Base-by-base conservation (phyloP, 2,113 vertebrate species). In the Leptodactylus fuscus region DNA sequence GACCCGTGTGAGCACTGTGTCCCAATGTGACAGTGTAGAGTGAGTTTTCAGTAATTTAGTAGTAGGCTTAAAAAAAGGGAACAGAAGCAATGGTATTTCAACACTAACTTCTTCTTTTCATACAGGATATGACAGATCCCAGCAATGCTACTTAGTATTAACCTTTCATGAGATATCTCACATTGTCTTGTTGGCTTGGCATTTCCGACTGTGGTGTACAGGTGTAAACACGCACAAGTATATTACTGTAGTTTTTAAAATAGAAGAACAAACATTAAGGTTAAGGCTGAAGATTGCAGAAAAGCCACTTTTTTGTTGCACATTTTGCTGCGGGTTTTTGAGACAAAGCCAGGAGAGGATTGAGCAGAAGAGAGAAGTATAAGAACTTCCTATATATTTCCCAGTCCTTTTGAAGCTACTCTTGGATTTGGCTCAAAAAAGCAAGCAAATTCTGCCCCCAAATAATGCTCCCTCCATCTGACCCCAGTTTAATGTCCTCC, bases 51-150 rank as follows among this genome's bases (percentile, higher is more conserved):
- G n/a, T 74, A 12, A 48, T 46, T 46, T 1, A 29, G 24, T 27
- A 49, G 4, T 18, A 29, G 44, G 0, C 13, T 48, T 22, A 24
- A 73, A 24, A 71, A 73, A 73, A 24, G 70, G 38, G 46, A 73
- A 38, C 38, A 70, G 67, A 38, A 70, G 22, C 67, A 13, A 4
- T 46, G 38, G 36, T 24, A 46, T 73, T 46, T 73, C 70, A 73
- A 46, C 70, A 73, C 36, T 44, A 24, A 73, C 38, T 73, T 73
- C 70, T 73, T 38, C 38, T 73, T 73, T 73, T 46, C 7, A 24
- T 15, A 44, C 36, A 73, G 70, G 38, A 46, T 73, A 46, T 73
- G 70, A 73, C 70, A 73, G 22, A 73, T 73, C 22, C 70, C 70
- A 24, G 38, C 70, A 73, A 73, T 46, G 36, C 5, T 24, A 73